Percentiles rank a stretch among this genome's conserved stretches.
Evolutionary conservation across 2,797 vertebrate genomes (phyloP).

Genomic region (Tragopan temminckii): DNA sequence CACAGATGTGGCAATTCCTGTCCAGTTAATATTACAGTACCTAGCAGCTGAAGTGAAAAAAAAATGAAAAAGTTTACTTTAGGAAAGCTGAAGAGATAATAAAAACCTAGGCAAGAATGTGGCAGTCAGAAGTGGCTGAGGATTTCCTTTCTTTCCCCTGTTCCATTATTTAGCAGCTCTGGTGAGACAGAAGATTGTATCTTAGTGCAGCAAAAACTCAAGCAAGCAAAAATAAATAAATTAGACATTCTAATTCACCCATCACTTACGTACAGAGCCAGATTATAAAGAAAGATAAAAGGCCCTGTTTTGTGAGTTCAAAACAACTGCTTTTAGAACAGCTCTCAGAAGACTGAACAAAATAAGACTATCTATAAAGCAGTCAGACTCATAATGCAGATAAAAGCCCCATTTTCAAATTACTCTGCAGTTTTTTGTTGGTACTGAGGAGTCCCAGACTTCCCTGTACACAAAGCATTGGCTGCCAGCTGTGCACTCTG

Average conservation of each 20-base stretch:
- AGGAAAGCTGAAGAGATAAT: too few species aligned
- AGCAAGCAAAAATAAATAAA: background rate
- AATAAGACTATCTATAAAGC: background rate
- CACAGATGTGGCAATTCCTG: conserved; percentile 87
- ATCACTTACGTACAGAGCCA: background rate
- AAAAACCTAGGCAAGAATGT: background rate
- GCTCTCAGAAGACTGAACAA: too few species aligned
- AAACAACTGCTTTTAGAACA: background rate
- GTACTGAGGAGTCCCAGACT: background rate
- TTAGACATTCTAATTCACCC: background rate
- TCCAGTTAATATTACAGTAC: conserved; percentile 92
- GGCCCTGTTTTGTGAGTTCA: background rate
- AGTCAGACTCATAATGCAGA: background rate
- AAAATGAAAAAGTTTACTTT: background rate
- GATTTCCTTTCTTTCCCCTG: conserved; percentile 82
- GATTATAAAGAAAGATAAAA: background rate
- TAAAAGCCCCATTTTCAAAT: background rate
- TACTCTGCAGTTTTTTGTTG: background rate
- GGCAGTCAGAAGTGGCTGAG: background rate
- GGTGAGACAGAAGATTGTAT: background rate
- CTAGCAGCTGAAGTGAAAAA: conserved; percentile 82
- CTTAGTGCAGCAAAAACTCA: background rate
- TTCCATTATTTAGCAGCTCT: conserved; percentile 91
- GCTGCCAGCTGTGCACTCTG: background rate
- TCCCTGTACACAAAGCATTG: background rate